phyloP scores from a whole-genome alignment of 2,113 vertebrate genomes.

The Aptenodytes forsteri region DNA sequence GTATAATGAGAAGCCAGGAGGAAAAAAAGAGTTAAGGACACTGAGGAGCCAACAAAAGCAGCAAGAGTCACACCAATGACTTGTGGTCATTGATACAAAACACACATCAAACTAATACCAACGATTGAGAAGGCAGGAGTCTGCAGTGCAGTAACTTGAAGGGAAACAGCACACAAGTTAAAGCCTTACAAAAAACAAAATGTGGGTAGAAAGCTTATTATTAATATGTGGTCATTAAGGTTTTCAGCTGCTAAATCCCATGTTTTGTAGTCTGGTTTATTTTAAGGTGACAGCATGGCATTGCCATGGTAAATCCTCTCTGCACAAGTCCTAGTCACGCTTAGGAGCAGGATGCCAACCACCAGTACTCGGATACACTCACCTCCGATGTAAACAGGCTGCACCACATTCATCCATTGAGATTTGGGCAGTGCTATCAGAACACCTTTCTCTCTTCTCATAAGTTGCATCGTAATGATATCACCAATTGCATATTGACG shows the following conservation, averaged over 20 bases:
- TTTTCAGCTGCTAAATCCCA: not conserved
- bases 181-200: not conserved
- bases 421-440: conserved; percentile 93
- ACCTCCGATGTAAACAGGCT: conserved; percentile 91
- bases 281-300: not conserved
- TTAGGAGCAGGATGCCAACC: not conserved
- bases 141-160: not conserved
- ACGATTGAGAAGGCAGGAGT: not conserved
- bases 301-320: not conserved
- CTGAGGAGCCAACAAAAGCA: not conserved
- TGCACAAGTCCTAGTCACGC: not conserved
- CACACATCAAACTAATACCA: not conserved
- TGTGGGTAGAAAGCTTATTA: not conserved
- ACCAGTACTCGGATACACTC: not conserved
- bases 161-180: not conserved
- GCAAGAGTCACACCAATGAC: not conserved
- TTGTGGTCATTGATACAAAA: not conserved
- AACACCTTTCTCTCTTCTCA: conserved; percentile 93
- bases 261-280: not conserved
- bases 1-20: not conserved
- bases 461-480: conserved; percentile 93
- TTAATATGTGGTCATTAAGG: not conserved
- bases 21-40: not conserved
- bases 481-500: conserved; percentile 90
- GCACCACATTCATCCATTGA: conserved; percentile 91